These are phyloP conservation scores for Patella caerulea DNA, from an alignment of 2,888 invertebrate genomes.

Conservation along the genomic window DNA sequence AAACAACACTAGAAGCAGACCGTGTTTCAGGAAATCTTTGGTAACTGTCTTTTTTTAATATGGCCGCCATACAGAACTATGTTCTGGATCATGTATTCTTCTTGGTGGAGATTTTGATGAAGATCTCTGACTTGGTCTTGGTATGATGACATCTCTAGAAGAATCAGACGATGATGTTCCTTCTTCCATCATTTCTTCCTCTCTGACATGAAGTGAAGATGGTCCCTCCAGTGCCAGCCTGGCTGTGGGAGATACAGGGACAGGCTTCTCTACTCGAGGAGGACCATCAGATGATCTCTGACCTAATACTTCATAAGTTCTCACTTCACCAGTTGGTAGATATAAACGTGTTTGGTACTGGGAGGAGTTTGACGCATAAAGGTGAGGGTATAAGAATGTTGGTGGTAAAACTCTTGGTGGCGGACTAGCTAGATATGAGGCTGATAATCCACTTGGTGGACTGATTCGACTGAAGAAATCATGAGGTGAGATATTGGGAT, in stretches of 20 bases:
- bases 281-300: conserved; percentile 29
- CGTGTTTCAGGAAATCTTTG: too few relatives aligned
- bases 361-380: conserved; percentile 55
- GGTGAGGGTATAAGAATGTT: conserved; percentile 67
- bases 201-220: conserved; percentile 19
- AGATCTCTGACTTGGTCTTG: conserved; percentile 25
- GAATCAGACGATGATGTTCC: conserved; percentile 25
- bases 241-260: conserved; percentile 30
- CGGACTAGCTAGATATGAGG: conserved; percentile 57
- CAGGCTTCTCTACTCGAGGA: conserved; percentile 24
- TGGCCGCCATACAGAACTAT: conserved; percentile 57
- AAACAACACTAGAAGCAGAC: too few relatives aligned
- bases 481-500: conserved; percentile 51
- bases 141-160: conserved; percentile 18
- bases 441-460: conserved; percentile 46
- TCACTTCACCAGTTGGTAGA: conserved; percentile 53
- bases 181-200: conserved; percentile 29
- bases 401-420: conserved; percentile 61
- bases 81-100: conserved; percentile 39
- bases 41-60: conserved; percentile 42
- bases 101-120: conserved; percentile 22
- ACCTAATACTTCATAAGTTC: conserved; percentile 54
- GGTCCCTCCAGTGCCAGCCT: conserved; percentile 26
- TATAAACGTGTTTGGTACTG: conserved; percentile 59
- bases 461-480: conserved; percentile 49